A percentile compares a stretch with the other conserved stretches of the same genome.
These are phyloP conservation scores for Eunapius fragilis DNA, from an alignment of 37 sponge, comb jelly and placozoan species.

Conservation along the genomic window DNA sequence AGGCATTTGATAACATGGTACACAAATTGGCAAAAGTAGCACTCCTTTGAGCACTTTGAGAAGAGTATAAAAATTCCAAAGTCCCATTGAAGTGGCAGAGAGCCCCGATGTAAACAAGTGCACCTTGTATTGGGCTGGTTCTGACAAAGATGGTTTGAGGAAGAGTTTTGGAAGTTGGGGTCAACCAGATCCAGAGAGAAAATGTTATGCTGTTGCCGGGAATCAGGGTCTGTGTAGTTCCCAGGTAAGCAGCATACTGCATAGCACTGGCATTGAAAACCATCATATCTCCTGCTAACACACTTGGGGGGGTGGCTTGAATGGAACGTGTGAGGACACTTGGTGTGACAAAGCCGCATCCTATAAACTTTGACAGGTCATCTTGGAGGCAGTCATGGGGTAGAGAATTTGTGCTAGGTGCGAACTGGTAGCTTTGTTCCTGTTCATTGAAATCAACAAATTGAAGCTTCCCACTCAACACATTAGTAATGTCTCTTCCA, in stretches of 20 bases:
- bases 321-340: background rate
- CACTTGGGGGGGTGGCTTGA: background rate
- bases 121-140: background rate
- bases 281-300: slow-evolving; percentile 8
- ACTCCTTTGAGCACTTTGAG: background rate
- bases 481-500: slow-evolving; percentile 36
- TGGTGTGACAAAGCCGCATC: background rate
- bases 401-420: slow-evolving; percentile 19
- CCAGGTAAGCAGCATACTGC: slow-evolving; percentile 27
- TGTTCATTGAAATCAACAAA: slow-evolving; percentile 13
- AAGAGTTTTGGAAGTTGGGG: background rate
- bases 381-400: slow-evolving; percentile 50
- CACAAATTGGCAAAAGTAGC: slow-evolving; percentile 36
- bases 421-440: slow-evolving; percentile 56
- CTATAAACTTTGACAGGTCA: background rate
- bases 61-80: slow-evolving; percentile 42
- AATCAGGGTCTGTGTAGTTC: background rate
- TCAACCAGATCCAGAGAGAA: slow-evolving; percentile 66
- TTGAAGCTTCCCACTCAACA: slow-evolving; percentile 48
- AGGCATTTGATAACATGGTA: slow-evolving; percentile 27
- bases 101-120: slow-evolving; percentile 14
- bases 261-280: slow-evolving; percentile 20
- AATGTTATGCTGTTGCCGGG: slow-evolving; percentile 25
- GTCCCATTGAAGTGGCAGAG: slow-evolving; percentile 27
- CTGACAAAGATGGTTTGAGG: slow-evolving; percentile 60